Base-by-base conservation (phyloP, 2,888 invertebrate species). In the Drosophila rubida region DNA sequence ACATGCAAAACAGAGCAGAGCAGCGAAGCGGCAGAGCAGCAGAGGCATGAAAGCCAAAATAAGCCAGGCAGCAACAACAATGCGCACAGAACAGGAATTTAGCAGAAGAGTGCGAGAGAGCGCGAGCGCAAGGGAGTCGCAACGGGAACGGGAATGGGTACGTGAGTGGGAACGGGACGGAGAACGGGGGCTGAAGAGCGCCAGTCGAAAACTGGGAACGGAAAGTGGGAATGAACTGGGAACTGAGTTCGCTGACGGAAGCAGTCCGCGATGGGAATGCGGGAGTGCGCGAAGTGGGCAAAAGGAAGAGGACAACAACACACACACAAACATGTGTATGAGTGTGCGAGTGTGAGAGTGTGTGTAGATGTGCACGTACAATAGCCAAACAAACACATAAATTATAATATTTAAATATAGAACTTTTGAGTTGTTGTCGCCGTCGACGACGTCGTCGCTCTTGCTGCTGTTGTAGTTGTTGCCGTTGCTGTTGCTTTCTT, bases 331-430 rank as follows among this genome's bases (percentile, higher is more conserved):
- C 6, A 45, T 32, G 32, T n/a, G 19, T 22, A 45, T 25, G 23
- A 41, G 27, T 27, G 27, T 27, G 9, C n/a, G n/a, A n/a, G n/a
- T 27, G n/a, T 32, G 11, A 11, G 30, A 11, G 11, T 32, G 32
- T 19, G 5, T 49, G 30, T 39, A 14, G 25, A 30, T 54, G 5
- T 49, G 46, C 59, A 7, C 63, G 41, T 75, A 78, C 74, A 82
- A 82, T 77, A 86, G 67, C 86, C 83, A 83, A 88, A 83, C 83
- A 83, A 83, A 82, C 80, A 88, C 87, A 84, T 88, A 84, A 84
- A 84, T 84, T 84, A 88, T 88, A 86, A 86, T 84, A 88, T 84
- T 84, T 84, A 84, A 84, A 84, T 84, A 88, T 84, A 84, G 84
- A 88, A 86, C 83, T 88, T 84, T 82, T 82, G 82, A 85, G 87